Evolutionary conservation across 2,797 vertebrate genomes (phyloP).

Genomic region (Eospalax fontanierii): DNA sequence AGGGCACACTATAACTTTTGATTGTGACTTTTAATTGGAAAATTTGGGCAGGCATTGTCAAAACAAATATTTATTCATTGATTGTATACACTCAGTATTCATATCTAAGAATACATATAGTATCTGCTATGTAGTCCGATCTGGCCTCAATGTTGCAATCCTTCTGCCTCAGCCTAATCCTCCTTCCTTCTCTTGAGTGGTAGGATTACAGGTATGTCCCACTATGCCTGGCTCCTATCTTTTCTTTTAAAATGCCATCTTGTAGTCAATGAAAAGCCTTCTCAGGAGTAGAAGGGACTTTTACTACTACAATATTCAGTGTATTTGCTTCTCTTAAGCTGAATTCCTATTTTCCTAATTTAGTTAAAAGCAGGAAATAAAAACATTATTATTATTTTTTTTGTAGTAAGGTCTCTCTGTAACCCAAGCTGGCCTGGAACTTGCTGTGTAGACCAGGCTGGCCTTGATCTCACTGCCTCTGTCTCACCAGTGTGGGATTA

Average conservation of each 20-base stretch:
- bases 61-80: slow-evolving; percentile 10
- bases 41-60: slow-evolving; percentile 32
- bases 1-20: not conserved
- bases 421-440: no score
- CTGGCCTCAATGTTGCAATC: not conserved
- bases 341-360: slow-evolving; percentile 25
- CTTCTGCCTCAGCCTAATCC: not conserved
- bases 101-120: not conserved
- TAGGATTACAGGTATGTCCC: no score
- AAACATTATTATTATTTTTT: no score
- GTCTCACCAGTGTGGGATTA: no score
- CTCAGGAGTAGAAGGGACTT: not conserved
- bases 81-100: not conserved
- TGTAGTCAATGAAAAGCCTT: slow-evolving; percentile 7
- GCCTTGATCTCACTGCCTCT: no score
- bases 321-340: not conserved
- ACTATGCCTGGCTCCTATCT: not conserved
- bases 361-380: not conserved
- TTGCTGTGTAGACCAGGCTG: no score
- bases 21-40: slow-evolving; percentile 22
- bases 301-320: not conserved
- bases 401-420: no score
- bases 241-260: not conserved
- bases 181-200: no score
- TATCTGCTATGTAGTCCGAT: no score